A percentile compares a stretch with the other conserved stretches of the same genome.
phyloP scores from a whole-genome alignment of 92 coral and sea anemone species.

The Hydrozoanthus gracilis region DNA sequence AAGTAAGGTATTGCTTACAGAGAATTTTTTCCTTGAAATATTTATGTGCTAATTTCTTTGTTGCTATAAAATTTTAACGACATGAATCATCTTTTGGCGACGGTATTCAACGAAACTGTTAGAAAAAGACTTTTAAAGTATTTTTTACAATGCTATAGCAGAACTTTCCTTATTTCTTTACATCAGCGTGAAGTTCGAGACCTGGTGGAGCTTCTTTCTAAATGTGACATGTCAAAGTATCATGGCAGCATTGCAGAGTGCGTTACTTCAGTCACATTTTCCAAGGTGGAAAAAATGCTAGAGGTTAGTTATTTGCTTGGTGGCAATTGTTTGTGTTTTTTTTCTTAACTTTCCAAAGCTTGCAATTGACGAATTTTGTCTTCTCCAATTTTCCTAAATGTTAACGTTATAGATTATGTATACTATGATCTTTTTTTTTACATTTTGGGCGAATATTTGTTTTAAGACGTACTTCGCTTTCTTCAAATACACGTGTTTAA shows the following conservation, averaged over 20 bases:
- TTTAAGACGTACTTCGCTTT: too few species aligned
- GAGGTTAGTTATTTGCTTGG: slow-evolving; percentile 10
- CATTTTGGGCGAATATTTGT: too few species aligned
- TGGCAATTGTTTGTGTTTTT: background rate
- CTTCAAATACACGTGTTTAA: too few species aligned
- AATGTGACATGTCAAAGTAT: slow-evolving; percentile 29
- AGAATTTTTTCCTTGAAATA: too few species aligned
- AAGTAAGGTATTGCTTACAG: too few species aligned
- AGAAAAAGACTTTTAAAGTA: background rate
- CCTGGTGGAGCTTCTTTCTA: slow-evolving; percentile 29
- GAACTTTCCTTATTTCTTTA: background rate
- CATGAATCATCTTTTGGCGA: background rate
- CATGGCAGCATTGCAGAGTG: slow-evolving; percentile 31
- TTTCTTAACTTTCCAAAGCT: background rate
- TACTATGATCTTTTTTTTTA: too few species aligned
- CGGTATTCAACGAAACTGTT: background rate
- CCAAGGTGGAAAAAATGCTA: slow-evolving; percentile 35
- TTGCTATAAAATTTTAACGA: background rate
- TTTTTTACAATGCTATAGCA: background rate
- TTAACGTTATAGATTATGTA: too few species aligned
- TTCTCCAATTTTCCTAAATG: too few species aligned
- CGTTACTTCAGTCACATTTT: slow-evolving; percentile 13
- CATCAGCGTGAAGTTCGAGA: background rate
- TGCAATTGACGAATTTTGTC: background rate
- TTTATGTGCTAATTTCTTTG: too few species aligned